phyloP scores from a whole-genome alignment of 2,888 invertebrate genomes.

The Drosophila antonietae region DNA sequence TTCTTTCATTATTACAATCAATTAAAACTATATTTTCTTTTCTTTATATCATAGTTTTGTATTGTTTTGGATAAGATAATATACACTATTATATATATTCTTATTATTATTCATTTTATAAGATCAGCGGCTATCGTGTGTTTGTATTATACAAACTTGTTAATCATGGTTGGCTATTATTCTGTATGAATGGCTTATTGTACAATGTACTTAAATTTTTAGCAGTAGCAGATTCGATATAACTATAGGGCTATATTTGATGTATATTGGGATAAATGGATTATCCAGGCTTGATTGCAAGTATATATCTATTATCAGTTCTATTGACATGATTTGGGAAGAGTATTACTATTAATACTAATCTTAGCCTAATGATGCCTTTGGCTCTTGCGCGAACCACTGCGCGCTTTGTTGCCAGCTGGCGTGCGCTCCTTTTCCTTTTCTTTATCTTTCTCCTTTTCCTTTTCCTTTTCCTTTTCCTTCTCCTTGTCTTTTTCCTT shows the following conservation, averaged over 20 bases:
- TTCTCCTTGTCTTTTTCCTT: constrained; percentile 40
- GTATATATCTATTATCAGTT: background rate
- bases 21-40: background rate
- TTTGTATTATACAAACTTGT: background rate
- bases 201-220: background rate
- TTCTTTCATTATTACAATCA: background rate
- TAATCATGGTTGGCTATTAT: background rate
- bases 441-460: constrained; percentile 56
- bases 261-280: constrained; percentile 2
- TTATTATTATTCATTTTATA: background rate
- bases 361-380: constrained; percentile 61
- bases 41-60: background rate
- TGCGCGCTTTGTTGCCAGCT: constrained; percentile 66
- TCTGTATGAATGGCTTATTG: background rate
- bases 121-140: background rate
- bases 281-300: background rate
- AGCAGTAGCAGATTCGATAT: background rate
- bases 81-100: background rate
- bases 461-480: constrained; percentile 31
- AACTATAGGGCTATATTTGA: background rate
- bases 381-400: constrained; percentile 80
- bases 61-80: background rate
- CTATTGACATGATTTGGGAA: background rate
- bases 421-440: constrained; percentile 34
- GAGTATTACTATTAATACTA: background rate